Evolutionary conservation across 2,113 vertebrate genomes (phyloP).

Genomic region (Ancistrus triradiatus): DNA sequence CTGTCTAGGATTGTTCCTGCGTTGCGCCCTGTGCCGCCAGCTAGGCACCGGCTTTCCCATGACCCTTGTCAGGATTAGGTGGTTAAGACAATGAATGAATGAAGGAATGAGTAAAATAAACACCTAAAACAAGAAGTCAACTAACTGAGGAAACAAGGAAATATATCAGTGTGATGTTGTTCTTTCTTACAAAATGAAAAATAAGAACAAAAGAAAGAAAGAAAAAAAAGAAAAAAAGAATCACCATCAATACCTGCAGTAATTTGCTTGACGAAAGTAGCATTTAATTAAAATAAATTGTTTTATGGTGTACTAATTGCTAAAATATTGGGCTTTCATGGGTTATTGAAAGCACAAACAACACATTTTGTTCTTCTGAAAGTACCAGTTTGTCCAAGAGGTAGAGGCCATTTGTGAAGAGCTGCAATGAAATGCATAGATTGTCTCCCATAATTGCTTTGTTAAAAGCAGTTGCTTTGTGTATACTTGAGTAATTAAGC

Average conservation of each 20-base stretch:
- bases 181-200: no score
- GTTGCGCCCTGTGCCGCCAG: no score
- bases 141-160: no score
- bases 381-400: constrained; percentile 51
- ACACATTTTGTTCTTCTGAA: constrained; percentile 5
- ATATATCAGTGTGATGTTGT: no score
- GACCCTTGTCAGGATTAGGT: no score
- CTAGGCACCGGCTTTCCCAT: no score
- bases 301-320: not conserved
- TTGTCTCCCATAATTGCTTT: constrained; percentile 72
- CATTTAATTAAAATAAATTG: constrained; percentile 8
- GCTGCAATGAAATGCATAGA: constrained; percentile 57
- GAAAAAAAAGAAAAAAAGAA: no score
- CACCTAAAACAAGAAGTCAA: no score
- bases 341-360: constrained; percentile 11
- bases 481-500: constrained; percentile 81
- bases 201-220: no score
- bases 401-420: constrained; percentile 51
- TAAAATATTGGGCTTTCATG: constrained; percentile 11
- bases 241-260: not conserved
- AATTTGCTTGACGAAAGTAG: not conserved
- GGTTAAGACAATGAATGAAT: no score
- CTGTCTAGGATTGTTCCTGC: no score
- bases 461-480: constrained; percentile 77
- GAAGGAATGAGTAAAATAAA: no score